These are phyloP conservation scores for Sepiola atlantica DNA, from an alignment of 2,888 invertebrate genomes.

Conservation along the genomic window DNA sequence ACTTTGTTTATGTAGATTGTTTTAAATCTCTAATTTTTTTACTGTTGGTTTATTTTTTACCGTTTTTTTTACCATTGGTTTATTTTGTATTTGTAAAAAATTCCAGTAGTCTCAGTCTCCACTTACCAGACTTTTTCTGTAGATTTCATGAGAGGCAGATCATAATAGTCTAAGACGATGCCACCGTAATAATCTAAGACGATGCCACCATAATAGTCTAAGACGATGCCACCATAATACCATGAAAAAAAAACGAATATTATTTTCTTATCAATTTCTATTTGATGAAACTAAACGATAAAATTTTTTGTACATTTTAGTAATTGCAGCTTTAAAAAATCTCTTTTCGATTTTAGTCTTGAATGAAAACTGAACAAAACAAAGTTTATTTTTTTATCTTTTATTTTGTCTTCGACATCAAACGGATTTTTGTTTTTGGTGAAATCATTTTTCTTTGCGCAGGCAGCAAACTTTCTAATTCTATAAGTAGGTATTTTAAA, in stretches of 20 bases:
- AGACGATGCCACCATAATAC: background rate
- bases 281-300: conserved; percentile 6
- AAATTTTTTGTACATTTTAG: background rate
- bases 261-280: conserved; percentile 20
- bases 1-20: background rate
- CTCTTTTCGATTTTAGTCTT: conserved; percentile 1
- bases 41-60: no score
- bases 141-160: background rate
- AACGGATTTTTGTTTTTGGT: background rate
- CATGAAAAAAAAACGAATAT: background rate
- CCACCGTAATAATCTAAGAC: background rate
- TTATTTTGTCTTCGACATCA: background rate
- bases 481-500: no score
- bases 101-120: background rate
- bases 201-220: background rate
- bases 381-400: conserved; percentile 2
- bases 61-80: background rate
- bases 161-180: background rate
- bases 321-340: background rate
- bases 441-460: background rate
- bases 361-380: background rate
- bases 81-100: background rate
- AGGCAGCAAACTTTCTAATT: background rate
- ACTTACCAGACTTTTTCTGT: background rate
- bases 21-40: background rate